Evolutionary conservation across 2,888 invertebrate species (phyloP), one percentile per base, ranked within the genome.

Genomic region (Tiliacea citrago): DNA sequence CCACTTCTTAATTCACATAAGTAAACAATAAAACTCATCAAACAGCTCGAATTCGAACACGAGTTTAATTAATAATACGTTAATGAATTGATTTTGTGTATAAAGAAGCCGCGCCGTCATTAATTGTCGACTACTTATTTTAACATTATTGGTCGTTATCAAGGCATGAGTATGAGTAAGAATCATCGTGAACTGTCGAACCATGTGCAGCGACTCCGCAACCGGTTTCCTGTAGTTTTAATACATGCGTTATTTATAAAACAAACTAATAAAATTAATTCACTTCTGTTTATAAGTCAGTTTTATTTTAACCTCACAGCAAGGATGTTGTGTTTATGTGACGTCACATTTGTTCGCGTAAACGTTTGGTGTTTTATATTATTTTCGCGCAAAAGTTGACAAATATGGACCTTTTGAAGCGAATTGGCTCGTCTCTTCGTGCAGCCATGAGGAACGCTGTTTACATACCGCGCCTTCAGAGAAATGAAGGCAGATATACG

Each of bases 271-370:
- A 90, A 90, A 90, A 88, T 88, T 88, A 84, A 87, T 73, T 86
- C 78, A 77, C 71, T 82, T 70, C 67, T 75, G 73, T 89, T 83
- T 88, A 86, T 86, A 86, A 87, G 78, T 88, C 92, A 94, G 93
- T 94, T 86, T 88, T 86, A 85, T 89, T 87, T 88, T 81, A 76
- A 86, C 86, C 83, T 87, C 89, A 83, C 82, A 67, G 87, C 88
- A 89, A 92, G 89, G 84, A 93, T 94, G 94, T 88, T 92, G 94
- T 89, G 92, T 92, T 82, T 87, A 71, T 69, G 84, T 75, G 74
- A 71, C 71, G 81, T 69, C 69, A 74, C 73, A 68, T 77, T 74
- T 69, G 69, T 79, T 82, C 81, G 86, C 77, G 77, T 83, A 62
- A 83, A 79, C 58, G 75, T 85, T 78, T 74, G 86, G 86, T 86